Evolutionary conservation across 2,797 vertebrate species (phyloP).

Genomic region (Coccyzus lansbergi): DNA sequence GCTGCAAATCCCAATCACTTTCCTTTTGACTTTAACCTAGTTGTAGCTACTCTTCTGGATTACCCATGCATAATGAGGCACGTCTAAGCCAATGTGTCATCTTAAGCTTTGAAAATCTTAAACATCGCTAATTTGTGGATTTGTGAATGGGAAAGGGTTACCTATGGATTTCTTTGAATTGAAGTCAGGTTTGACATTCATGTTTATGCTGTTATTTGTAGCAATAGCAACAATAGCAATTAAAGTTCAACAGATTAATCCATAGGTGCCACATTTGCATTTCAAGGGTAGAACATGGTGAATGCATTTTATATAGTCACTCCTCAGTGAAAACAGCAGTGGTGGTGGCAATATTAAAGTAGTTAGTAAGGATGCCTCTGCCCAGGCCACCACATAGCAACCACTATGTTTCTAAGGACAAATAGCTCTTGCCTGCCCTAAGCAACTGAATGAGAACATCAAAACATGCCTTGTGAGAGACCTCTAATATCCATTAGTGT

Average conservation of each 20-base stretch:
- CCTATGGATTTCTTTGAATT: conserved; percentile 63
- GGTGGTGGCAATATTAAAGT: conserved; percentile 78
- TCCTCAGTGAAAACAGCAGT: conserved; percentile 62
- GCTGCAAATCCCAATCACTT: background rate
- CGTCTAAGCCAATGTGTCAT: conserved; percentile 1
- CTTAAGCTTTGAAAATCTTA: conserved; percentile 34
- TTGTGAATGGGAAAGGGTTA: background rate
- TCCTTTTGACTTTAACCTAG: background rate
- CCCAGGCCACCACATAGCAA: conserved; percentile 80
- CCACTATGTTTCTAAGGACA: conserved; percentile 81
- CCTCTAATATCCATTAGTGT: conserved; percentile 92
- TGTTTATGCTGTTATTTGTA: conserved; percentile 60
- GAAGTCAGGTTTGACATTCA: conserved; percentile 56
- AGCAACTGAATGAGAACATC: conserved; percentile 80
- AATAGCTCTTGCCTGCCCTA: conserved; percentile 77
- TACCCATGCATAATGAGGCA: background rate
- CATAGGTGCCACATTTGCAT: conserved; percentile 74
- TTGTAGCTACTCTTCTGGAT: conserved; percentile 6
- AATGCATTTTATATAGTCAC: conserved; percentile 59
- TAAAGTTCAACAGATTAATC: conserved; percentile 64
- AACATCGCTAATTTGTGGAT: conserved; percentile 28
- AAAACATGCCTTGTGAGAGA: conserved; percentile 82
- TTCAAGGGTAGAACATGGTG: conserved; percentile 61
- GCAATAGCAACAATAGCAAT: conserved; percentile 46
- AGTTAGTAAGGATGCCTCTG: conserved; percentile 79